These are phyloP conservation scores for Microctonus aethiopoides DNA, from an alignment of 2,888 invertebrate species.

Conservation along the genomic window DNA sequence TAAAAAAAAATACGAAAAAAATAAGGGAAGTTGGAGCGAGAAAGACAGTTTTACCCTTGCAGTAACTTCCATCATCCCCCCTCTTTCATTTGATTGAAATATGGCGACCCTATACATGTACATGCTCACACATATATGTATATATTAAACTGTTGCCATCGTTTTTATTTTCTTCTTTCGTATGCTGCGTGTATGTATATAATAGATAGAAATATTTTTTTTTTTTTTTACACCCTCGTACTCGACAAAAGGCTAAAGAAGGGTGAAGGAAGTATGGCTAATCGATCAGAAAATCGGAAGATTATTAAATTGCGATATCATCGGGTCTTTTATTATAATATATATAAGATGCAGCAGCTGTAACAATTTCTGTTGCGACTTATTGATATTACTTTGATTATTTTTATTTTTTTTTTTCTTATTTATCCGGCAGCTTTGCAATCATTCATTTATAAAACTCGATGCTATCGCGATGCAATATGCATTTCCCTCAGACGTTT, in stretches of 20 bases:
- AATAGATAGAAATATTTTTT: conserved; percentile 29
- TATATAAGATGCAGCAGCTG: conserved; percentile 20
- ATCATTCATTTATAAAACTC: too few species aligned
- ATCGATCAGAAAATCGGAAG: conserved; percentile 53
- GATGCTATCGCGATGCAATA: too few species aligned
- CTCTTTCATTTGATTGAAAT: conserved; percentile 41
- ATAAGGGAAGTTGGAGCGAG: background rate
- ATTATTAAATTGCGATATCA: conserved; percentile 52
- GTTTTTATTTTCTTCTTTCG: conserved; percentile 27
- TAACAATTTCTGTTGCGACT: conserved; percentile 2
- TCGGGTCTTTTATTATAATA: conserved; percentile 12
- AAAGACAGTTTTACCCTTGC: conserved; percentile 20
- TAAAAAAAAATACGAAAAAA: conserved; percentile 3
- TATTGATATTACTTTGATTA: conserved; percentile 3
- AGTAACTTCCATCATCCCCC: conserved; percentile 32
- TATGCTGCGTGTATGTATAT: background rate
- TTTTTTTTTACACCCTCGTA: conserved; percentile 44
- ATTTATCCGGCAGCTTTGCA: too few species aligned
- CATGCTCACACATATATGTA: conserved; percentile 3
- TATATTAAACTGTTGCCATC: conserved; percentile 52
- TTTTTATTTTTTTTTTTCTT: conserved; percentile 14
- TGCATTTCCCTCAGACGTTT: too few species aligned
- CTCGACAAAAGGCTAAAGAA: conserved; percentile 30
- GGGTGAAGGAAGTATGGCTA: conserved; percentile 37
- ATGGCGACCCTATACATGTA: conserved; percentile 39